Percentiles rank a stretch among this genome's conserved stretches.
Conservation (phyloP, 2,797 vertebrate species). For the Fistularia commersonii region DNA sequence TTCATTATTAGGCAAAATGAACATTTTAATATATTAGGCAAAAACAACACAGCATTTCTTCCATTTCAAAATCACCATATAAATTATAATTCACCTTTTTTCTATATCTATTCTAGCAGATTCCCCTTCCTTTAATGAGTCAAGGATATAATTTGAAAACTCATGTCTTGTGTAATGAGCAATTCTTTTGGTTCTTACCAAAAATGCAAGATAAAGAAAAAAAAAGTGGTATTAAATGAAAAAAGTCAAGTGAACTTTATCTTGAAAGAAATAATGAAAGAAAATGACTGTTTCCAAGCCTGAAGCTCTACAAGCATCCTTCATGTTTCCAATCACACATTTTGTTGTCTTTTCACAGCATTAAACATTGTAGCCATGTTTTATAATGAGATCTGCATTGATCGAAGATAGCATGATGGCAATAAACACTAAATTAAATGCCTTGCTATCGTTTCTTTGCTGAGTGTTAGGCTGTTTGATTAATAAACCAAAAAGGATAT, state of each 20-base stretch:
- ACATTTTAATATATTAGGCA: no score
- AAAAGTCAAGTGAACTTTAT: no score
- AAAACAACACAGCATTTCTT: conserved; percentile 8
- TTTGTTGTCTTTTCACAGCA: conserved; percentile 32
- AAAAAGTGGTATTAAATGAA: no score
- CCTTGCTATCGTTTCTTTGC: conserved; percentile 31
- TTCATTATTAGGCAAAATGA: no score
- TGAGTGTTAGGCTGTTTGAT: conserved; percentile 56
- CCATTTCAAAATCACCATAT: conserved; percentile 31
- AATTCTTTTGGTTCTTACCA: no score
- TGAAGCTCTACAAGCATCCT: conserved; percentile 2
- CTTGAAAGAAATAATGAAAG: no score
- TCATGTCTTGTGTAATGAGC: no score
- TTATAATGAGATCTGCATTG: conserved; percentile 54
- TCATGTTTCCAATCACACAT: conserved; percentile 41
- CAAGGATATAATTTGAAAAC: no score
- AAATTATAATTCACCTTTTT: no score
- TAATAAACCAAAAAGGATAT: conserved; percentile 64
- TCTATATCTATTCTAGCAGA: conserved; percentile 22
- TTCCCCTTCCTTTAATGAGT: conserved; percentile 1
- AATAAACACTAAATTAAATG: conserved; percentile 63
- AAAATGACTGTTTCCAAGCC: no score
- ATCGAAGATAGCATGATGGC: conserved; percentile 50
- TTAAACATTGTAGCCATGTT: conserved; percentile 29
- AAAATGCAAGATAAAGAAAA: no score